phyloP scores from a whole-genome alignment of 2,113 vertebrate genomes.

The Gasterosteus nipponicus region DNA sequence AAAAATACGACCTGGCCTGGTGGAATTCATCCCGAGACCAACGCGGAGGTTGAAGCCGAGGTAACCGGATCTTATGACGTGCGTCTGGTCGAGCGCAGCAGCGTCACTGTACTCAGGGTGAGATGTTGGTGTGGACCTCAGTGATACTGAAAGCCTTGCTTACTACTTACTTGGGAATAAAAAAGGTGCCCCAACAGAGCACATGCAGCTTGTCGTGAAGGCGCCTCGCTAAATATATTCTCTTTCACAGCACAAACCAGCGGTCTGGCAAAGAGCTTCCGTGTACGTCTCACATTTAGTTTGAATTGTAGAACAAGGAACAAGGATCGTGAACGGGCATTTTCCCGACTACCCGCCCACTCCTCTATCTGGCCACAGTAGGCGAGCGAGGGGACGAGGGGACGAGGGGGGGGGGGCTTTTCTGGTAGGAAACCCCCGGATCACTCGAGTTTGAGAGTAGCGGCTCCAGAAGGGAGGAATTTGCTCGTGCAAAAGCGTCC shows the following conservation, averaged over 20 bases:
- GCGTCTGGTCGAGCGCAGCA: neutral
- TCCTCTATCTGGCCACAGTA: conserved; percentile 10
- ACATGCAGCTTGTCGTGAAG: neutral
- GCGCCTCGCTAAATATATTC: neutral
- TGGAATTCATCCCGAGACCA: conserved; percentile 5
- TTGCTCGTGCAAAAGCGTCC: conserved; percentile 31
- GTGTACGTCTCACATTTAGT: neutral
- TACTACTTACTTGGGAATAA: neutral
- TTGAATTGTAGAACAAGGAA: neutral
- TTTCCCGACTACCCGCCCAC: conserved; percentile 19
- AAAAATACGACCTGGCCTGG: conserved; percentile 8
- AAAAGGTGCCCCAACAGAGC: neutral
- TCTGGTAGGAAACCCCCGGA: conserved; percentile 69
- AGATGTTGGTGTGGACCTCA: neutral
- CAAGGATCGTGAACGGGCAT: conserved; percentile 6
- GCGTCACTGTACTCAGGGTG: neutral
- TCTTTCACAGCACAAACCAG: neutral
- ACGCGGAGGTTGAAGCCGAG: neutral
- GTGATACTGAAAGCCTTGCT: neutral
- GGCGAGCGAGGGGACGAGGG: neutral
- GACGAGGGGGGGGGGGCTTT: neutral
- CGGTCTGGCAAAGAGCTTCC: neutral
- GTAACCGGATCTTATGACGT: neutral
- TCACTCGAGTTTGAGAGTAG: conserved; percentile 44
- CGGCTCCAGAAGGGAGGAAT: conserved; percentile 69